Evolutionary conservation across 2,797 vertebrate genomes (phyloP), one percentile per base, ranked within the genome.

Genomic region (Megalops cyprinoides): DNA sequence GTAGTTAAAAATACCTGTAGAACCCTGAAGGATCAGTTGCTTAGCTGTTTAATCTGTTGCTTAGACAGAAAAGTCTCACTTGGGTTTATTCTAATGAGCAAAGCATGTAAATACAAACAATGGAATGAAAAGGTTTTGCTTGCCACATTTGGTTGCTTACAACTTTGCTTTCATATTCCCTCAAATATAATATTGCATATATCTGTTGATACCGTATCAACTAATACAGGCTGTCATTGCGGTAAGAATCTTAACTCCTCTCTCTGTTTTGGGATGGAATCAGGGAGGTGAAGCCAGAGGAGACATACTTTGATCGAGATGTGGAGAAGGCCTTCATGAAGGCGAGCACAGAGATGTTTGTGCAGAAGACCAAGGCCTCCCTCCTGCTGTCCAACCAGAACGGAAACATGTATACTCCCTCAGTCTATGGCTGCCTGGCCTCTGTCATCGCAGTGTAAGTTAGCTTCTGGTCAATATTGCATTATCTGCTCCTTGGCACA

Each of bases 281-380:
- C 14, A 98, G 98, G 90, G 97, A 97, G 80, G 82, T 98, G 77
- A 96, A 95, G 83, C 93, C 96, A 78, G 96, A 98, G 90, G 97
- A 99, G 74, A 98, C 97, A 0, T 99, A 99, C 87, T 99, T 99
- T 81, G 97, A 99, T 85, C 94, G 97, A 84, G 97, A 99, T 74
- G 97, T 99, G 83, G 98, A 99, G 88, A 99, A 98, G 88, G 97
- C 98, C 65, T 99, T 99, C 89, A 94, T 99, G 96, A 99, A 98
- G 89, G 97, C 98, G 53, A 99, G 98, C 44, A 69, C 94, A 9
- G 96, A 98, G 37, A 85, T 98, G 86, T 99, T 97, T 89, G 94
- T 95, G 83, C 93, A 92, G 89, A 99, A 99, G 92, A 99, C 98
- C 73, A 97, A 97, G 90, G 87, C 93, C 4, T 99, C 98, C 0